Evolutionary conservation across 2,797 vertebrate genomes (phyloP).

Genomic region (Acipenser ruthenus): DNA sequence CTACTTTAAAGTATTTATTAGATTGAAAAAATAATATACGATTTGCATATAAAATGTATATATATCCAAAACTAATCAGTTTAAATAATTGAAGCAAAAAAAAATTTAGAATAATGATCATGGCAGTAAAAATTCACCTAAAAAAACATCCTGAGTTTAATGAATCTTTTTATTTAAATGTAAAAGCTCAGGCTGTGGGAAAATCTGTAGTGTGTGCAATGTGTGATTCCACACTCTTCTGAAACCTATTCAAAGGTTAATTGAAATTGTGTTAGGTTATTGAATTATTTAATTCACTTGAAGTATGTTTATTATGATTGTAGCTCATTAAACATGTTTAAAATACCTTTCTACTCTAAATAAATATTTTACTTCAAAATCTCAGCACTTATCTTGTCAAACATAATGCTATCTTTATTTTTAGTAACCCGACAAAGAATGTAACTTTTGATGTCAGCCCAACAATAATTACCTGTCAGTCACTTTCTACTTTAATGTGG

Average conservation of each 20-base stretch:
- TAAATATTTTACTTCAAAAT: neutral
- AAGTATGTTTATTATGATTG: slow-evolving; percentile 1
- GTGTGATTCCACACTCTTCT: neutral
- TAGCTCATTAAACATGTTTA: neutral
- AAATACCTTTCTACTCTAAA: neutral
- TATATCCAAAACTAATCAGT: no score
- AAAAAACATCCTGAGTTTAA: slow-evolving; percentile 2
- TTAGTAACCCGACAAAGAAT: neutral
- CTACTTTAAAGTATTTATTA: no score
- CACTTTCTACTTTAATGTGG: neutral
- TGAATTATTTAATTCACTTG: neutral
- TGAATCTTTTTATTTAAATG: no score
- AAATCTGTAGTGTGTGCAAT: neutral
- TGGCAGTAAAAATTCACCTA: neutral
- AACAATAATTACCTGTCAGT: neutral
- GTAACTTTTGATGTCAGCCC: neutral
- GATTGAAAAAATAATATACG: no score
- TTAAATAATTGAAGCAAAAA: no score
- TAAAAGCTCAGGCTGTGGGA: neutral
- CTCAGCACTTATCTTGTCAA: neutral
- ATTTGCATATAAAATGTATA: no score
- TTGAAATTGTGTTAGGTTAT: neutral
- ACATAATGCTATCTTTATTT: slow-evolving; percentile 2
- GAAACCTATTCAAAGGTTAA: slow-evolving; percentile 2
- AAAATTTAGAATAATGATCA: no score